These are phyloP conservation scores for Zaprionus camerounensis DNA, from an alignment of 1,140 invertebrate genomes.

Conservation along the genomic window DNA sequence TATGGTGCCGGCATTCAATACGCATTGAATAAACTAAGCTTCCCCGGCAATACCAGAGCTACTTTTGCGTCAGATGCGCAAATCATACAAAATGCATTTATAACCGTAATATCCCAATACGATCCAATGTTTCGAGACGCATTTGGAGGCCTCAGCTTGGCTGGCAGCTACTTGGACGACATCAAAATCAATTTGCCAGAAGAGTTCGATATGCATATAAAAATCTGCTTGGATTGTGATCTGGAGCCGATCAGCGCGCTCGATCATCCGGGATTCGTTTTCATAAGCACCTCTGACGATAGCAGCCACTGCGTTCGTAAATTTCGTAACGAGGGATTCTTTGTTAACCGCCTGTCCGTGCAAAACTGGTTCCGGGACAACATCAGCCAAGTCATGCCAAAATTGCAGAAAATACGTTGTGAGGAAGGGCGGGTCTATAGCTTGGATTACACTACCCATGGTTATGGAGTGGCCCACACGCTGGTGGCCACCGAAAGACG, in stretches of 20 bases:
- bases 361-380: conserved; percentile 48
- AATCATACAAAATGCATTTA: conserved; percentile 41
- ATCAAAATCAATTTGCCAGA: conserved; percentile 43
- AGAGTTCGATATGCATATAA: conserved; percentile 59
- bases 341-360: conserved; percentile 35
- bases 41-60: conserved; percentile 10
- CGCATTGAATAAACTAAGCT: conserved; percentile 30
- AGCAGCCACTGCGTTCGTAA: conserved; percentile 12
- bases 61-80: conserved; percentile 41
- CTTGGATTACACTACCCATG: conserved; percentile 34
- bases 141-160: conserved; percentile 46
- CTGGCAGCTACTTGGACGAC: conserved; percentile 48
- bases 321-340: conserved; percentile 4
- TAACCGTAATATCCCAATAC: conserved; percentile 16
- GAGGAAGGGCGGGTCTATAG: conserved; percentile 1
- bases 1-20: conserved; percentile 48
- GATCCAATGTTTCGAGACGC: conserved; percentile 38
- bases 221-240: conserved; percentile 4
- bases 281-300: background rate
- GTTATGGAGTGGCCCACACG: conserved; percentile 50
- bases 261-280: conserved; percentile 21
- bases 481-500: conserved; percentile 35
- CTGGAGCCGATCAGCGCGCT: conserved; percentile 13
- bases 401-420: conserved; percentile 37
- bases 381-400: conserved; percentile 34